These are phyloP conservation scores for Cromileptes altivelis DNA, from an alignment of 2,113 vertebrate species.

Conservation along the genomic window DNA sequence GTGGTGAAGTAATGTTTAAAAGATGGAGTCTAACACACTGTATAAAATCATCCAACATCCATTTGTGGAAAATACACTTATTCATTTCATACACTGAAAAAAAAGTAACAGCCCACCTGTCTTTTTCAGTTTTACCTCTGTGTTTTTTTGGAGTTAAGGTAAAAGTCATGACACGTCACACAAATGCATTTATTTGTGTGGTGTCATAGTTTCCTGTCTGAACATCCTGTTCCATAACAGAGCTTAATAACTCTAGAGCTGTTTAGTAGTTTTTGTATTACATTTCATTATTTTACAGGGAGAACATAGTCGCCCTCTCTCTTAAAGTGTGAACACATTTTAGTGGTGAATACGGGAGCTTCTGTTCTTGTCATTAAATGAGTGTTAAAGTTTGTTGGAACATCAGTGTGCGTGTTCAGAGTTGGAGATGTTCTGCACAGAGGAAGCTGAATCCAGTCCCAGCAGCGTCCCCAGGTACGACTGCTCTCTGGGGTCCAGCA, in stretches of 20 bases:
- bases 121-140: neutral
- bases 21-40: too few relatives aligned
- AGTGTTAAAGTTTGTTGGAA: neutral
- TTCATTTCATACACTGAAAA: neutral
- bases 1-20: too few relatives aligned
- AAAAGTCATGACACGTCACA: neutral
- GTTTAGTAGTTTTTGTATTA: neutral
- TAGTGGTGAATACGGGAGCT: neutral
- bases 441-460: slow-evolving; percentile 89
- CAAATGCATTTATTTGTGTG: neutral
- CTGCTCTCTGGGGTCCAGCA: slow-evolving; percentile 94
- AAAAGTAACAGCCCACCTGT: too few relatives aligned
- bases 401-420: slow-evolving; percentile 84
- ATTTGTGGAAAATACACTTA: neutral
- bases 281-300: neutral
- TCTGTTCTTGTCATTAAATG: neutral
- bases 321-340: neutral
- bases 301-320: neutral
- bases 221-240: neutral
- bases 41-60: neutral
- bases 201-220: neutral
- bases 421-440: slow-evolving; percentile 88
- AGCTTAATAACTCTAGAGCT: too few relatives aligned
- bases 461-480: slow-evolving; percentile 94
- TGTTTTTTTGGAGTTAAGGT: neutral